phyloP scores from a whole-genome alignment of 2,888 invertebrate genomes.

The Eueremaeus valkanovi region DNA sequence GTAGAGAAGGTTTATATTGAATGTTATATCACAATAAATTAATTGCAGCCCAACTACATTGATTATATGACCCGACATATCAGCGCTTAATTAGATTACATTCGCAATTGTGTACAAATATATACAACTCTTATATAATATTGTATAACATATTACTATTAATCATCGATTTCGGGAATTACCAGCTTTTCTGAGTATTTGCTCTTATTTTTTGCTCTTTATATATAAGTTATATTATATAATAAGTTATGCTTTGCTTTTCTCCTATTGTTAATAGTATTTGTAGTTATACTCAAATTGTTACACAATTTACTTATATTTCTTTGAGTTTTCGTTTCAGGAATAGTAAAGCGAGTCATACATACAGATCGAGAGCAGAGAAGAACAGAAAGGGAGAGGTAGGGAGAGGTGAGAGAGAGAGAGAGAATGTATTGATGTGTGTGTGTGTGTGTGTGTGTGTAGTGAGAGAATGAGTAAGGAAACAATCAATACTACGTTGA shows the following conservation, averaged over 20 bases:
- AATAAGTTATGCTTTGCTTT: not conserved
- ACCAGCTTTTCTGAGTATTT: not conserved
- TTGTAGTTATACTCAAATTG: conserved; percentile 16
- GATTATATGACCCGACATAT: conserved; percentile 28
- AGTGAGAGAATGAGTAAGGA: no score
- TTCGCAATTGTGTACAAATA: conserved; percentile 28
- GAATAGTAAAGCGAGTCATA: not conserved
- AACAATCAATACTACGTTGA: conserved; percentile 26
- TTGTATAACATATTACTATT: not conserved
- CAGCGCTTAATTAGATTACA: conserved; percentile 34
- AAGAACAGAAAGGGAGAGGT: not conserved
- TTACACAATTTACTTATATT: conserved; percentile 31
- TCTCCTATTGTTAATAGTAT: not conserved
- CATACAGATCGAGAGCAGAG: not conserved
- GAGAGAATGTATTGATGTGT: no score
- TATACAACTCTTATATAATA: conserved; percentile 24
- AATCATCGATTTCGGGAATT: conserved; percentile 34
- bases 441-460: no score
- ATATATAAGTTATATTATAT: not conserved
- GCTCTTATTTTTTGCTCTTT: not conserved
- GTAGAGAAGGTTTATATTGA: not conserved
- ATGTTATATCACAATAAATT: conserved; percentile 34
- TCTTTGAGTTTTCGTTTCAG: conserved; percentile 8
- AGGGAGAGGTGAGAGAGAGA: conserved; percentile 6
- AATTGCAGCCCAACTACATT: conserved; percentile 25